Percentiles rank a stretch among this genome's conserved stretches.
phyloP scores from a whole-genome alignment of 2,888 invertebrate species.

The Chrysolina americana region DNA sequence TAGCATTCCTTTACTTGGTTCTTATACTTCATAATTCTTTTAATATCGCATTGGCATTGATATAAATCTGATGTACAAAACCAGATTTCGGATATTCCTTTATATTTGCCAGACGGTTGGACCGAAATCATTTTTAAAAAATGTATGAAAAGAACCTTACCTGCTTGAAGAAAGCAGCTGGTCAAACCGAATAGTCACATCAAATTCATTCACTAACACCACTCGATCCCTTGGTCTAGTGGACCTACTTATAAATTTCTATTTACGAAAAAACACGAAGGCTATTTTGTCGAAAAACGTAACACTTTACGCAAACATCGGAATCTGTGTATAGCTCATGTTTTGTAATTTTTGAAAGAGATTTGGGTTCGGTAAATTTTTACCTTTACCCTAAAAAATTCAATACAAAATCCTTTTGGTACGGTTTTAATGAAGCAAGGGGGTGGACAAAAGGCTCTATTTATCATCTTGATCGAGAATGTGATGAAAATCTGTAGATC shows the following conservation, averaged over 20 bases:
- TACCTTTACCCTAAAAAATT: constrained; percentile 38
- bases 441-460: constrained; percentile 48
- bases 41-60: constrained; percentile 50
- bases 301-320: constrained; percentile 52
- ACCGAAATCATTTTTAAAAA: constrained; percentile 49
- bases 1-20: constrained; percentile 42
- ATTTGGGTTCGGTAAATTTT: constrained; percentile 36
- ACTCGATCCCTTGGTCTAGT: constrained; percentile 15
- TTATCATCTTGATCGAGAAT: constrained; percentile 51
- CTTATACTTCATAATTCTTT: constrained; percentile 44
- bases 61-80: constrained; percentile 54
- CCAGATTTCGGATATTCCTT: constrained; percentile 53
- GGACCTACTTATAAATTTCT: constrained; percentile 45
- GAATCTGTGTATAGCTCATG: constrained; percentile 30
- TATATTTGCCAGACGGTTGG: constrained; percentile 51
- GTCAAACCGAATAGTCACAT: constrained; percentile 30
- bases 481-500: constrained; percentile 51
- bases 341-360: constrained; percentile 35
- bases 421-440: constrained; percentile 47
- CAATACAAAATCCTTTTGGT: constrained; percentile 49
- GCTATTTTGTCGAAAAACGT: constrained; percentile 44
- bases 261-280: constrained; percentile 45
- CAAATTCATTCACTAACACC: constrained; percentile 2
- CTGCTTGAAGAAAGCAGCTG: constrained; percentile 46
- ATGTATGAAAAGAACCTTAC: constrained; percentile 50